These are phyloP conservation scores for Phortica okadai DNA, from an alignment of 2,888 invertebrate species.

Conservation along the genomic window DNA sequence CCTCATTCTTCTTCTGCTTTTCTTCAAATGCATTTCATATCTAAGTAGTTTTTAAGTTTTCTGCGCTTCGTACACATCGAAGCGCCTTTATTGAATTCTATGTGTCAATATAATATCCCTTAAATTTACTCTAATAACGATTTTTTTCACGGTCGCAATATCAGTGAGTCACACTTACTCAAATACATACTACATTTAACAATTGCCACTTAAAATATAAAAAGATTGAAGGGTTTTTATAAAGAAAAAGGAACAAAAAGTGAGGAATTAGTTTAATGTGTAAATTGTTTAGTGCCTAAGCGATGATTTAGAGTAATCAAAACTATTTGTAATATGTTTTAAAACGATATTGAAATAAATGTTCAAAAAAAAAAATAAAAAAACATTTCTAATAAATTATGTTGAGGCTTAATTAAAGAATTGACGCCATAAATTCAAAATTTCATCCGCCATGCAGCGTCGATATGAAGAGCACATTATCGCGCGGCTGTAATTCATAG, in stretches of 20 bases:
- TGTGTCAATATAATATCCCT: constrained; percentile 58
- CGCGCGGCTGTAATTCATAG: constrained; percentile 83
- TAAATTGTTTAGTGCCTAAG: constrained; percentile 31
- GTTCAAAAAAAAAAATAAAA: constrained; percentile 8
- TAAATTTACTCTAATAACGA: constrained; percentile 32
- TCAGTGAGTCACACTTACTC: constrained; percentile 2
- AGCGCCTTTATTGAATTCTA: constrained; percentile 60
- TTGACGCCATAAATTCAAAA: background rate
- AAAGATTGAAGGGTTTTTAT: background rate
- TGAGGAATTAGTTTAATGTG: constrained; percentile 22
- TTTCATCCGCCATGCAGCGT: constrained; percentile 88
- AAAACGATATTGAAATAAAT: constrained; percentile 1
- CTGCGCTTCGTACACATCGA: constrained; percentile 9
- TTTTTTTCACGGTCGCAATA: background rate
- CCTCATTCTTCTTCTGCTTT: constrained; percentile 10
- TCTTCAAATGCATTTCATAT: constrained; percentile 32
- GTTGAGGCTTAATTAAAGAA: background rate
- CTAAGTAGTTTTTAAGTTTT: constrained; percentile 21
- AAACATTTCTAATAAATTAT: background rate
- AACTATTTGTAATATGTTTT: constrained; percentile 24
- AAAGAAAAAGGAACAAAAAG: background rate
- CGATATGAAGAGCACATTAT: constrained; percentile 88
- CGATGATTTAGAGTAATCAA: constrained; percentile 15
- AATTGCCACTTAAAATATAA: background rate
- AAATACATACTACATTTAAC: background rate